Evolutionary conservation across 2,888 invertebrate species (phyloP).

Genomic region (Chalcosyrphus nemorum): DNA sequence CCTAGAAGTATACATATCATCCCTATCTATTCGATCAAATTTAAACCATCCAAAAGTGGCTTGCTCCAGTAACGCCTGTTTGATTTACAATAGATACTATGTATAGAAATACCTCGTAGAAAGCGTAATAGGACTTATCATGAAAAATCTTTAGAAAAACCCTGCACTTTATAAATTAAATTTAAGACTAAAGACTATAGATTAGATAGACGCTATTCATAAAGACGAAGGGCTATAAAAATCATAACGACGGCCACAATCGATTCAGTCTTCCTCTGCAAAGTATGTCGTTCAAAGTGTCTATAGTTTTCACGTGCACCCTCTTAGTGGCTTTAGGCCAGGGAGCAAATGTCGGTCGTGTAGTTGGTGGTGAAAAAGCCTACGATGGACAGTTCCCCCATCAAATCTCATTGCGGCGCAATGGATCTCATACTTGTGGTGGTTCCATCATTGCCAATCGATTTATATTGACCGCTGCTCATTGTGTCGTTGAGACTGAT

Average conservation of each 20-base stretch:
- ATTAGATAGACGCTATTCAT: constrained; percentile 32
- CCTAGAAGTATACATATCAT: neutral
- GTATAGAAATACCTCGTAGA: neutral
- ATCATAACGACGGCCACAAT: neutral
- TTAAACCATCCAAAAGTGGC: neutral
- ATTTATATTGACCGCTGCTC: constrained; percentile 78
- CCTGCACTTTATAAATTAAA: neutral
- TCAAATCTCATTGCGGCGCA: constrained; percentile 78
- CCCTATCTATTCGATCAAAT: neutral
- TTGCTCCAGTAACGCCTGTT: neutral
- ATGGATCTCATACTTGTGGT: constrained; percentile 77
- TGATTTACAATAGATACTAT: neutral
- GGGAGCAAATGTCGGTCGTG: constrained; percentile 70
- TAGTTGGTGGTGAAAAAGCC: constrained; percentile 78
- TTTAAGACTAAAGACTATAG: neutral
- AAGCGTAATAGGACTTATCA: neutral
- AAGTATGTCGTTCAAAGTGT: constrained; percentile 46
- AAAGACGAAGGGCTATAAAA: constrained; percentile 39
- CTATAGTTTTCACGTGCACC: constrained; percentile 9
- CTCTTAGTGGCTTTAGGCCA: constrained; percentile 27
- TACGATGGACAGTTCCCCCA: constrained; percentile 79
- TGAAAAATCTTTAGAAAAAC: constrained; percentile 9
- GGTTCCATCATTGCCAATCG: constrained; percentile 76
- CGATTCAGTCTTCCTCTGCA: constrained; percentile 3
- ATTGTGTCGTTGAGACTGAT: constrained; percentile 76